Conservation (phyloP, 2,113 vertebrate genomes). For the Festucalex cinctus region DNA sequence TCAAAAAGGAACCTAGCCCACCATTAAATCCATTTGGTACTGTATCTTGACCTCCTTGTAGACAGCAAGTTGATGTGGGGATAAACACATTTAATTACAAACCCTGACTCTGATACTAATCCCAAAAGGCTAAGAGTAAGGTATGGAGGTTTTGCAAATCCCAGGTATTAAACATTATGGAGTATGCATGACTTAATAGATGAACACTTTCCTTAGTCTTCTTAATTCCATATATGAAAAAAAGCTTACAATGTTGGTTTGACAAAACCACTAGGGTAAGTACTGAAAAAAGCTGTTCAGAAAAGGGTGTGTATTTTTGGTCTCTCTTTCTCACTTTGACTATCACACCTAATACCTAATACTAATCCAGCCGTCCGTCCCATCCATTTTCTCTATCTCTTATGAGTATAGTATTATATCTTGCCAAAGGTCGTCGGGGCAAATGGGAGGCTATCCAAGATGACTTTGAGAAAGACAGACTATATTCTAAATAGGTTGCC, state of each 20-base stretch:
- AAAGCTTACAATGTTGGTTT: not conserved
- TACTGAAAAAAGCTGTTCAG: not conserved
- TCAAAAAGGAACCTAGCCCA: not conserved
- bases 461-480: not conserved
- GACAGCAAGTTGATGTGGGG: not conserved
- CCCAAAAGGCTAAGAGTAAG: not conserved
- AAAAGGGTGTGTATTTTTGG: not conserved
- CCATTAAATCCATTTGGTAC: not conserved
- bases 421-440: no score
- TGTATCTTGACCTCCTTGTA: not conserved
- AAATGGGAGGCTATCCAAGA: not conserved
- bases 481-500: no score
- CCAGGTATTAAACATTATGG: not conserved
- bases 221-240: not conserved
- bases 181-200: not conserved
- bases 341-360: not conserved
- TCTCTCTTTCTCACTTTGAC: no score
- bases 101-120: not conserved
- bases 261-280: not conserved
- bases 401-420: not conserved
- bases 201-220: not conserved
- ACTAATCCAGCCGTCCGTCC: not conserved
- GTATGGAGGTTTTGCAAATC: not conserved
- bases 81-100: not conserved
- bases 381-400: not conserved